Conservation (phyloP, 2,113 vertebrate species). For the Herpetotheres cachinnans region DNA sequence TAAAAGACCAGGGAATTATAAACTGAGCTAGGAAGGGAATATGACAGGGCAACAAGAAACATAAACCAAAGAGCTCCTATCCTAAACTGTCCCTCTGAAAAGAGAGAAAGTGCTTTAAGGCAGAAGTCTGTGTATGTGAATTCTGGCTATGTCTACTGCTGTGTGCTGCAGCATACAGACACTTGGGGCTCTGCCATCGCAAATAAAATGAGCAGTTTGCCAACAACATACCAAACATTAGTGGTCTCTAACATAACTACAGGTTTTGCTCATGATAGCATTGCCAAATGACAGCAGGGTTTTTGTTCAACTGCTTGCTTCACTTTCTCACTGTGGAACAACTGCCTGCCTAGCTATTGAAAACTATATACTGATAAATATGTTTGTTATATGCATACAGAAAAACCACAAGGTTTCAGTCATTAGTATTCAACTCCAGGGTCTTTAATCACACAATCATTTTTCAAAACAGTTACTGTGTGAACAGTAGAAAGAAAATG, state of each 20-base stretch:
- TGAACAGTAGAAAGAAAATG: neutral
- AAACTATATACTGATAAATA: neutral
- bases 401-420: neutral
- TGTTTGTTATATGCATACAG: neutral
- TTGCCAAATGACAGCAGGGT: constrained; percentile 5
- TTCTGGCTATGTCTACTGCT: neutral
- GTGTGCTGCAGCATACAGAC: neutral
- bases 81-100: neutral
- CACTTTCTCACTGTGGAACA: neutral
- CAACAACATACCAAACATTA: constrained; percentile 49
- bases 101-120: neutral
- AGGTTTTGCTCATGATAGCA: neutral
- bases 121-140: neutral
- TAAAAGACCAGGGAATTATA: neutral
- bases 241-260: neutral
- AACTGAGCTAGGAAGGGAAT: neutral
- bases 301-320: constrained; percentile 19
- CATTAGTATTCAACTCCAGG: neutral
- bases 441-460: neutral
- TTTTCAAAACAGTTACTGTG: neutral
- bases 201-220: constrained; percentile 27
- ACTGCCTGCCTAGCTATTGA: neutral
- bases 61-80: neutral
- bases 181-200: constrained; percentile 28
- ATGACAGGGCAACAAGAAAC: neutral